Base-by-base conservation (phyloP, 2,113 vertebrate genomes). In the Lamprologus speciosus region DNA sequence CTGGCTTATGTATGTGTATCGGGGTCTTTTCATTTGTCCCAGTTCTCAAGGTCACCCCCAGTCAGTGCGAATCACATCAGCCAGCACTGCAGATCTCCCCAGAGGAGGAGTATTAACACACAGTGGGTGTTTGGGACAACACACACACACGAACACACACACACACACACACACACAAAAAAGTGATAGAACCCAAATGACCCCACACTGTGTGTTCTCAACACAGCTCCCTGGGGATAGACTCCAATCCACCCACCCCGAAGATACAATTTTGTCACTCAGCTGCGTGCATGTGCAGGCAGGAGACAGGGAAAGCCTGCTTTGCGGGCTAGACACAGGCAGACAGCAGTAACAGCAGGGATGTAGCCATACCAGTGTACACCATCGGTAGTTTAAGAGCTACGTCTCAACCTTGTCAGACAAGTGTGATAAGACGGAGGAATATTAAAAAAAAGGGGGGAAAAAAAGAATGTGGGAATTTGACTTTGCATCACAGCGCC, bases 31-130 rank as follows among this genome's bases (percentile, higher is more conserved):
- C 88, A 85, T 91, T 89, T 88, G 95, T 94, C 95, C 93, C 80
- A 93, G 88, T 95, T 97, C 93, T 95, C 97, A 97, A 98, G 97
- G 97, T 97, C 97, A 97, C 95, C 90, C 81, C 92, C 92, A 97
- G 97, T 98, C 97, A 96, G 92, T 87, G 91, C 57, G 94, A 95
- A 98, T 98, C 95, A 98, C 95, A 94, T 97, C 97, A 97, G 91
- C 93, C 89, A 2, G 35, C 26, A 94, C 94, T 93, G 96, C 92
- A 93, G 95, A 90, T 92, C 92, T 96, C 95, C 96, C 97, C 88
- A 95, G 95, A 97, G 97, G 93, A 96, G 84, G 79, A 91, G 88
- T 91, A 95, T 96, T 87, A 93, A 93, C 65, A 93, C 91, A 94
- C 78, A 73, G 91, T 93, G 88, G 95, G 90, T 93, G 93, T 95